phyloP scores from a whole-genome alignment of 2,888 invertebrate species.

The Eilema sororculum region DNA sequence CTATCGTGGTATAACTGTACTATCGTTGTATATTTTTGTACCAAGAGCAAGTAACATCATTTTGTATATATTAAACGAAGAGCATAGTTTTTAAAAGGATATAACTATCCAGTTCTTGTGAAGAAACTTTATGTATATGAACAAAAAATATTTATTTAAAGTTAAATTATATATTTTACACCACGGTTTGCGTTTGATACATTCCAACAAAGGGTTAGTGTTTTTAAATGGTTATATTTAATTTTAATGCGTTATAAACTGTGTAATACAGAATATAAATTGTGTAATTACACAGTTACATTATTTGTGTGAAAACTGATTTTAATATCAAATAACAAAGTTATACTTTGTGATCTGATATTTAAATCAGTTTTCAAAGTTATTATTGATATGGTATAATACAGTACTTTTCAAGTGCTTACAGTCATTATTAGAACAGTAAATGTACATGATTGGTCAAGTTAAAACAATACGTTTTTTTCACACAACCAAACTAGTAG shows the following conservation, averaged over 20 bases:
- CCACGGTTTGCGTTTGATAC: constrained; percentile 46
- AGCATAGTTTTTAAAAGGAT: background rate
- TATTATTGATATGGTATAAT: constrained; percentile 18
- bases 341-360: constrained; percentile 12
- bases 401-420: constrained; percentile 5
- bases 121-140: background rate
- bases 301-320: too few relatives aligned
- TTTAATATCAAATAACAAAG: background rate
- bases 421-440: background rate
- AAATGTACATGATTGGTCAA: background rate
- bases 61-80: background rate
- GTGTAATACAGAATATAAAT: background rate
- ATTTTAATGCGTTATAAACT: constrained; percentile 2
- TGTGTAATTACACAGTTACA: too few relatives aligned
- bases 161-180: background rate
- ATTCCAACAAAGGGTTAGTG: constrained; percentile 40
- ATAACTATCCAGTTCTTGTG: constrained; percentile 3
- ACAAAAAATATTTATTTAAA: background rate
- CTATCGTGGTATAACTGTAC: background rate
- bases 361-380: constrained; percentile 12
- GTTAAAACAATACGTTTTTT: too few relatives aligned
- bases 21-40: too few relatives aligned
- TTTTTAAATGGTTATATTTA: constrained; percentile 24
- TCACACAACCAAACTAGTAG: background rate
- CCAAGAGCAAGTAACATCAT: too few relatives aligned